Conservation (phyloP, 1,140 invertebrate species). For the Adoxophyes honmai region DNA sequence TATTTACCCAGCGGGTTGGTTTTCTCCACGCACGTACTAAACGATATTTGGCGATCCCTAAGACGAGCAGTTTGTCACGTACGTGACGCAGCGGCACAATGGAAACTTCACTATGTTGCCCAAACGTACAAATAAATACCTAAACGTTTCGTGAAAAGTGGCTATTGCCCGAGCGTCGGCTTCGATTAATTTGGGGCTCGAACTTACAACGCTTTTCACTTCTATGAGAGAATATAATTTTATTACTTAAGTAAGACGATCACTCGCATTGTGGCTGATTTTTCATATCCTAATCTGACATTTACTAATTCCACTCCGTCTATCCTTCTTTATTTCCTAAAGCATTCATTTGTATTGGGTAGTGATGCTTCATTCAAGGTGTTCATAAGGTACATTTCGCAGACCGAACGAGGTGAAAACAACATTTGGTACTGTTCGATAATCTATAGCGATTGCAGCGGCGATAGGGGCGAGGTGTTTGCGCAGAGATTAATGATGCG, state of each 20-base stretch:
- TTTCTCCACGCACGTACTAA: conserved; percentile 74
- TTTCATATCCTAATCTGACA: no score
- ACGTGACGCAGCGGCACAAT: conserved; percentile 69
- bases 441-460: conserved; percentile 38
- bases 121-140: conserved; percentile 71
- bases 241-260: no score
- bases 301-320: no score
- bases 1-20: conserved; percentile 71
- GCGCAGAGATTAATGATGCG: conserved; percentile 61
- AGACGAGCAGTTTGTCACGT: conserved; percentile 74
- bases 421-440: conserved; percentile 24
- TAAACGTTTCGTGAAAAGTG: conserved; percentile 53
- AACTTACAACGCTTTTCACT: no score
- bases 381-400: not conserved
- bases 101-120: conserved; percentile 65
- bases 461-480: conserved; percentile 40
- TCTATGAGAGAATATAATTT: no score
- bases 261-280: no score
- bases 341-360: no score
- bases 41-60: conserved; percentile 77
- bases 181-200: no score
- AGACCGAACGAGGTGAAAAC: conserved; percentile 10
- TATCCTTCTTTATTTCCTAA: no score
- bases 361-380: not conserved
- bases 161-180: conserved; percentile 25